Conservation (phyloP, 2,113 vertebrate species). For the Xenopus laevis region DNA sequence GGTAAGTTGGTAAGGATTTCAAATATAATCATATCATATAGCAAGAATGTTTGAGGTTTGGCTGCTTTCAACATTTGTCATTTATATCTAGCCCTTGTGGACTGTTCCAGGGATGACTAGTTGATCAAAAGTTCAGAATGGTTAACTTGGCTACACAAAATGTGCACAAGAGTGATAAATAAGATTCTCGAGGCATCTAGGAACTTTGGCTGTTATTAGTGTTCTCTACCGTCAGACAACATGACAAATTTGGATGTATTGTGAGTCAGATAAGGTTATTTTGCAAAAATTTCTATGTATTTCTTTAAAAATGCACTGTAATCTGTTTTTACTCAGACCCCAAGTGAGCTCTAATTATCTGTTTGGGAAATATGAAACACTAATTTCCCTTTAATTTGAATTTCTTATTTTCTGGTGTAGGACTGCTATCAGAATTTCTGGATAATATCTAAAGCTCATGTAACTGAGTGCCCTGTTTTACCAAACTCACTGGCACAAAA, state of each 20-base stretch:
- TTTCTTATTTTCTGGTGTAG: too few species aligned
- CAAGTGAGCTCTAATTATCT: too few species aligned
- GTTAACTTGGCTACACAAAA: not conserved
- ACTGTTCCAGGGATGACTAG: constrained; percentile 23
- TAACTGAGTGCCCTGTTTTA: too few species aligned
- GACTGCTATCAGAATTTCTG: too few species aligned
- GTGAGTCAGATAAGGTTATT: constrained; percentile 17
- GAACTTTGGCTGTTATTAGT: constrained; percentile 1
- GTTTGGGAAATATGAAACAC: too few species aligned
- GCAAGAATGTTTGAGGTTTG: constrained; percentile 40
- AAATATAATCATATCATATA: constrained; percentile 32
- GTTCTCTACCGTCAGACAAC: constrained; percentile 5
- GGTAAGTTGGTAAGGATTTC: constrained; percentile 23
- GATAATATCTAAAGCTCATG: too few species aligned
- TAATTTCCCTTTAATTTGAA: too few species aligned
- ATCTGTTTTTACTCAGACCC: too few species aligned
- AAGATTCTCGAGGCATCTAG: constrained; percentile 11
- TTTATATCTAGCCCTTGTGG: constrained; percentile 16
- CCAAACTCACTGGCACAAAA: too few species aligned
- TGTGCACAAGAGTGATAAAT: constrained; percentile 23
- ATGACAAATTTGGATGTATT: not conserved
- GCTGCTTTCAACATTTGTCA: constrained; percentile 1
- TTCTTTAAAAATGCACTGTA: not conserved
- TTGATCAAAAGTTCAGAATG: constrained; percentile 9
- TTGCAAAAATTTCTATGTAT: constrained; percentile 10